Evolutionary conservation across 2,113 vertebrate genomes (phyloP).

Genomic region (Megaceryle maxima): DNA sequence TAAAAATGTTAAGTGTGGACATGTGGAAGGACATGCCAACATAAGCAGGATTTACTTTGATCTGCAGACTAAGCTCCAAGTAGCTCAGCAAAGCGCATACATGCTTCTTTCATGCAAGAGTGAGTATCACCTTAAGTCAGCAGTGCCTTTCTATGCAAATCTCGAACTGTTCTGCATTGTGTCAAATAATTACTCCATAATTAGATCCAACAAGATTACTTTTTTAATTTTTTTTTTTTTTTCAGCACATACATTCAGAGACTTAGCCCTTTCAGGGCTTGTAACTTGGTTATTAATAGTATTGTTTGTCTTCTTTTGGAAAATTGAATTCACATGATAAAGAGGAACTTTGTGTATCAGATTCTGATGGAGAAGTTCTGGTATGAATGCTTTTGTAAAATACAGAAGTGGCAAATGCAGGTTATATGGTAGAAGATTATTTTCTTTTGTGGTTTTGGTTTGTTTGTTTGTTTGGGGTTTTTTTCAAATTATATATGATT

Average conservation of each 20-base stretch:
- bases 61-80: neutral
- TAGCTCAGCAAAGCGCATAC: neutral
- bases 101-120: neutral
- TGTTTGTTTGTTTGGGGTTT: neutral
- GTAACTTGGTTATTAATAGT: conserved; percentile 14
- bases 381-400: neutral
- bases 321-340: conserved; percentile 28
- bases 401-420: conserved; percentile 21
- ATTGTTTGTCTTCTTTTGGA: neutral
- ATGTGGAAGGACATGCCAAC: neutral
- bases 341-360: conserved; percentile 21
- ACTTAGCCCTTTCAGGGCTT: neutral
- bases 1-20: neutral
- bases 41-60: neutral
- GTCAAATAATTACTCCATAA: neutral
- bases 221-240: neutral
- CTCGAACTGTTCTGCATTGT: neutral
- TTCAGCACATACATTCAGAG: neutral
- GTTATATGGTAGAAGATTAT: neutral
- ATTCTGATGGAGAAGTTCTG: conserved; percentile 31
- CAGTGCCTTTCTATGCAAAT: conserved; percentile 18
- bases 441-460: neutral
- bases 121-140: neutral
- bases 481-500: neutral
- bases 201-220: neutral